Percentiles rank a stretch among this genome's conserved stretches.
phyloP scores from a whole-genome alignment of 2,888 invertebrate species.

The Aricia artaxerxes region DNA sequence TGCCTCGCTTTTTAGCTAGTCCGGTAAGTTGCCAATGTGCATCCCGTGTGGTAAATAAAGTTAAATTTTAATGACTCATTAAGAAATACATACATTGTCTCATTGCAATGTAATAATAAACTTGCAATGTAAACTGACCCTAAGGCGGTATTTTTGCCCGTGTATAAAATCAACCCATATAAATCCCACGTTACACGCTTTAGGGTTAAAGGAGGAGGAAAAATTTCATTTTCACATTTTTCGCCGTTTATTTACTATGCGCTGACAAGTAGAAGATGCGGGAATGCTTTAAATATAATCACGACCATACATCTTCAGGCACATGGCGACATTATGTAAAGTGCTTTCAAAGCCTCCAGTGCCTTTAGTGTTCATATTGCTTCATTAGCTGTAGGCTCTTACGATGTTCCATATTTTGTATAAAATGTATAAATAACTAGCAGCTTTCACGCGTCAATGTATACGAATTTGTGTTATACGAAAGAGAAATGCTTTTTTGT shows the following conservation, averaged over 20 bases:
- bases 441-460: neutral
- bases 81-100: too few relatives aligned
- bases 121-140: too few relatives aligned
- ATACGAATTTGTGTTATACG: too few relatives aligned
- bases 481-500: too few relatives aligned
- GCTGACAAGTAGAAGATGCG: neutral
- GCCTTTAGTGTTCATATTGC: conserved; percentile 21
- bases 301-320: conserved; percentile 18
- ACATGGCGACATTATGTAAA: conserved; percentile 4
- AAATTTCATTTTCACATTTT: neutral
- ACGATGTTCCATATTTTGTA: conserved; percentile 2
- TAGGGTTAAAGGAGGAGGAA: neutral
- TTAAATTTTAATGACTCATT: too few relatives aligned
- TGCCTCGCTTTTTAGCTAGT: too few relatives aligned
- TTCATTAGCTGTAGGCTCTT: conserved; percentile 22
- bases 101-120: too few relatives aligned
- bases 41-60: too few relatives aligned
- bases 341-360: conserved; percentile 21
- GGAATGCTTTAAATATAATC: conserved; percentile 9
- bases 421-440: neutral
- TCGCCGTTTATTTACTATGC: neutral
- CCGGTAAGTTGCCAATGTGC: too few relatives aligned
- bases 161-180: neutral
- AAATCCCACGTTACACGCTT: neutral
- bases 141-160: neutral